These are phyloP conservation scores for Heteromurus nitidus DNA, from an alignment of 2,888 invertebrate species.

Conservation along the genomic window DNA sequence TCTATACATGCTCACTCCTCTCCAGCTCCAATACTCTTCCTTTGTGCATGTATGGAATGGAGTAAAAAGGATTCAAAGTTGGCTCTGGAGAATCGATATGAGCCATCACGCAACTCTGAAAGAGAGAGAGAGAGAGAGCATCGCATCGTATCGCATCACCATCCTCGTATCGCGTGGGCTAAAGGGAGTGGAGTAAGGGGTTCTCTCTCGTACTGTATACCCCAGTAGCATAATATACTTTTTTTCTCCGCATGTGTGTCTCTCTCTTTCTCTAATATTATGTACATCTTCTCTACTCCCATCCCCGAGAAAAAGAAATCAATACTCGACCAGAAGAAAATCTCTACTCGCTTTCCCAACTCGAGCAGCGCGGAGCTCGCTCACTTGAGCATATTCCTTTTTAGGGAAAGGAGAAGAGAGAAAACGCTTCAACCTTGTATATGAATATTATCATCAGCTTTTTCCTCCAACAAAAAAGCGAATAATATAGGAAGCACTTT, in stretches of 20 bases:
- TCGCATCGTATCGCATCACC: conserved; percentile 12
- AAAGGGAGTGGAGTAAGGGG: no score
- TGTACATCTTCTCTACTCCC: not conserved
- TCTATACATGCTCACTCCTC: not conserved
- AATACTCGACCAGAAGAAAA: conserved; percentile 47
- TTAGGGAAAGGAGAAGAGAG: not conserved
- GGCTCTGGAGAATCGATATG: conserved; percentile 47
- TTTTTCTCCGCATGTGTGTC: not conserved
- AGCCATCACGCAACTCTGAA: conserved; percentile 53
- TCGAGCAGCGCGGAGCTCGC: not conserved
- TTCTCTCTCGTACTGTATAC: conserved; percentile 1
- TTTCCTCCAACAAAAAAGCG: not conserved
- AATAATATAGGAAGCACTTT: not conserved
- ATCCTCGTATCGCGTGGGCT: no score
- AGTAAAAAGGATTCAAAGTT: conserved; percentile 22
- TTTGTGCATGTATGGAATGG: not conserved
- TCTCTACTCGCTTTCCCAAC: conserved; percentile 41
- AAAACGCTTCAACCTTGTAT: no score
- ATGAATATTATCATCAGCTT: conserved; percentile 3
- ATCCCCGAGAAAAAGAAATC: conserved; percentile 29
- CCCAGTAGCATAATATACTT: not conserved
- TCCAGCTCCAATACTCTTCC: not conserved
- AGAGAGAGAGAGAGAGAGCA: conserved; percentile 14
- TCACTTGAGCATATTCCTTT: not conserved
- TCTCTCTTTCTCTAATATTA: conserved; percentile 17